These are phyloP conservation scores for Capreolus pygargus DNA, from an alignment of 2,113 vertebrate species.

Conservation along the genomic window DNA sequence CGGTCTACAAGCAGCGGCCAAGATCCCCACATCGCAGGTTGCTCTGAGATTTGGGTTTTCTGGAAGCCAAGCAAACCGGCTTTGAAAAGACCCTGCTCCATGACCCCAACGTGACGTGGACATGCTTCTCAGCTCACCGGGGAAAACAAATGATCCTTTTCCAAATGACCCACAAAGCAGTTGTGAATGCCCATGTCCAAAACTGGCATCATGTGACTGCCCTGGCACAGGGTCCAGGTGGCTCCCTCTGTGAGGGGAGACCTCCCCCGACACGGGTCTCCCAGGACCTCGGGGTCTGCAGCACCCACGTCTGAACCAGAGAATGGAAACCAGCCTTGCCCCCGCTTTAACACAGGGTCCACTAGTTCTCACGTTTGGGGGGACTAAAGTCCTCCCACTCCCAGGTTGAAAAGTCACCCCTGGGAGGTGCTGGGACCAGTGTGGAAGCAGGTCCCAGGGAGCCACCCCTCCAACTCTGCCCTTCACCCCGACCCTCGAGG, in stretches of 20 bases:
- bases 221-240: not conserved
- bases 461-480: not conserved
- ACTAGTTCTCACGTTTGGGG: not conserved
- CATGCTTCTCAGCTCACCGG: accelerated
- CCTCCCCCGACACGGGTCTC: accelerated
- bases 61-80: not conserved
- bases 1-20: accelerated
- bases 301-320: not conserved
- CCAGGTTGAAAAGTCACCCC: too few relatives aligned
- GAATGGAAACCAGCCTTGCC: not conserved
- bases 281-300: accelerated
- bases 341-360: not conserved
- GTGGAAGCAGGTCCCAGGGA: not conserved
- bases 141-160: not conserved
- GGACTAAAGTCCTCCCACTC: not conserved
- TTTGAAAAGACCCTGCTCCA: not conserved
- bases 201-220: accelerated
- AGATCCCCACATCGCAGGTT: accelerated
- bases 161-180: not conserved
- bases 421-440: accelerated
- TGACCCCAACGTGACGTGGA: not conserved
- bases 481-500: not conserved
- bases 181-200: accelerated
- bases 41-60: not conserved
- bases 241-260: accelerated